Percentiles rank a stretch among this genome's conserved stretches.
These are phyloP conservation scores for Aphis gossypii DNA, from an alignment of 1,140 invertebrate genomes.

Conservation along the genomic window DNA sequence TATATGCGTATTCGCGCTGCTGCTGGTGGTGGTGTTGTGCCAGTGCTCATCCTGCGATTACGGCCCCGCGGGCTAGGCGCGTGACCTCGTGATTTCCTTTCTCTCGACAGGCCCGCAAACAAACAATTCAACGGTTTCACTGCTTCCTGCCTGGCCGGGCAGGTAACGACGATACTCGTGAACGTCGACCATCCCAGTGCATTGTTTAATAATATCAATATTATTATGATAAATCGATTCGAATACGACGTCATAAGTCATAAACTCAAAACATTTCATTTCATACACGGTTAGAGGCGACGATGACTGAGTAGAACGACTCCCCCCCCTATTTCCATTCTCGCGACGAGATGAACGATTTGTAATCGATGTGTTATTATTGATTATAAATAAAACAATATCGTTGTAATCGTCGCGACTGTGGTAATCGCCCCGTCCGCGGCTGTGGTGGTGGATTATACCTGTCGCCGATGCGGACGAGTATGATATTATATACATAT, in stretches of 20 bases:
- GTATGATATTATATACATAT: neutral
- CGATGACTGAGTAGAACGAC: neutral
- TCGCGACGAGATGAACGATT: too few relatives aligned
- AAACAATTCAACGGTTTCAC: constrained; percentile 34
- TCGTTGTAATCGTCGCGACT: neutral
- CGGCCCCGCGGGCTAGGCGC: neutral
- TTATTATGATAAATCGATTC: neutral
- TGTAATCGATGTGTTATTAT: neutral
- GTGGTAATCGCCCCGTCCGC: neutral
- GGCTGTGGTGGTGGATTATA: neutral
- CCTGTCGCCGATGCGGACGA: neutral
- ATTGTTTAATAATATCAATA: neutral
- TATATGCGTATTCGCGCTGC: neutral
- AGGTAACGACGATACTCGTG: neutral
- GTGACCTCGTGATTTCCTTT: constrained; percentile 58
- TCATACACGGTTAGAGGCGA: neutral
- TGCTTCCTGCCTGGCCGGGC: neutral
- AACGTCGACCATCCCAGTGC: neutral
- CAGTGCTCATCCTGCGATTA: neutral
- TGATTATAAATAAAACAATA: neutral
- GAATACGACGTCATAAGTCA: neutral
- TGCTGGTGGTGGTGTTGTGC: too few relatives aligned
- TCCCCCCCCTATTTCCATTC: too few relatives aligned
- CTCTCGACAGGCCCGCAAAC: constrained; percentile 1
- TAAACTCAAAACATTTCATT: neutral